Percentiles rank a stretch among this genome's conserved stretches.
Conservation (phyloP, 2,797 vertebrate species). For the Acanthis flammea region DNA sequence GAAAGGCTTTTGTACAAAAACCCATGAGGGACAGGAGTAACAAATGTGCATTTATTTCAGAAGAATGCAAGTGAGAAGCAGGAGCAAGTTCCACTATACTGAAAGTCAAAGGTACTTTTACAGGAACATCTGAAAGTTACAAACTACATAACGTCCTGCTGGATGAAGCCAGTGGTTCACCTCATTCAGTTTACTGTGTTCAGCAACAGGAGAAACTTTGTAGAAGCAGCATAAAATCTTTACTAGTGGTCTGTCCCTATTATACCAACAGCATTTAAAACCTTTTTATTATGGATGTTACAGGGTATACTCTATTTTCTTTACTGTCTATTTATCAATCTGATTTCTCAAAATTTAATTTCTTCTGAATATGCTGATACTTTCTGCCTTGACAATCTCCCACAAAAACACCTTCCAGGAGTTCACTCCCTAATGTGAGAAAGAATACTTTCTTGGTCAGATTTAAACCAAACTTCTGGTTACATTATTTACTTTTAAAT, state of each 20-base stretch:
- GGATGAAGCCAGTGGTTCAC: not conserved
- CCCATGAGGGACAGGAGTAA: accelerated
- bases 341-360: not conserved
- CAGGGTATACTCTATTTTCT: not conserved
- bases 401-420: not conserved
- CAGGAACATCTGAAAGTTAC: not conserved
- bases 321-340: not conserved
- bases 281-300: not conserved
- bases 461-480: not conserved
- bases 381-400: not conserved
- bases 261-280: not conserved
- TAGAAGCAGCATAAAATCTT: not conserved
- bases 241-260: not conserved
- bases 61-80: not conserved
- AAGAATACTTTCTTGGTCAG: not conserved
- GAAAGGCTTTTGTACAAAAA: not conserved
- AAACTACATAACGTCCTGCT: not conserved
- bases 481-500: not conserved
- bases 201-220: not conserved
- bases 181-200: not conserved
- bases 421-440: not conserved
- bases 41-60: not conserved
- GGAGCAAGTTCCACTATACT: not conserved
- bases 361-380: not conserved
- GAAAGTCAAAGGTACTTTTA: not conserved